Conservation (phyloP, 2,113 vertebrate genomes). For the Neofelis nebulosa region DNA sequence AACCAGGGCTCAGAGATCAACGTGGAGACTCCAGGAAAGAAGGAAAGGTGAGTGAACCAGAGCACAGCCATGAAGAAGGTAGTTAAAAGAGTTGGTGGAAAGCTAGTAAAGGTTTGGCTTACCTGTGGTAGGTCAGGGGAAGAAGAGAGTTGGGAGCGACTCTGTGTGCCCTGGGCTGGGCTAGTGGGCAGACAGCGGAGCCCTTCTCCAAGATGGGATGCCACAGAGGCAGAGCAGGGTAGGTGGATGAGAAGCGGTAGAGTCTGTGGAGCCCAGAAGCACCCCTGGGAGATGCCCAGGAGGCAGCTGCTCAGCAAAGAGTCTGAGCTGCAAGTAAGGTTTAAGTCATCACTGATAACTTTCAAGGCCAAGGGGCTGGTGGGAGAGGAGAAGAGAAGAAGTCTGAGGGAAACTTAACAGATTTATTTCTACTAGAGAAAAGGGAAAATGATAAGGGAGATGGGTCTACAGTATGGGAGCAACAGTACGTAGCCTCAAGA, state of each 20-base stretch:
- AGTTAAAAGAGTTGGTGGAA: background rate
- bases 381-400: background rate
- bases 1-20: background rate
- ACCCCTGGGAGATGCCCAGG: background rate
- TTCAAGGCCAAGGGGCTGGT: background rate
- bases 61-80: background rate
- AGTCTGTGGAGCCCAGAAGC: background rate
- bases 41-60: background rate
- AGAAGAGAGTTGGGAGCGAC: background rate
- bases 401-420: background rate
- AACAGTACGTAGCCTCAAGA: background rate
- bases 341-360: background rate
- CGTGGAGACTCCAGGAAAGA: background rate
- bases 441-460: background rate
- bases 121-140: background rate
- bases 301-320: background rate
- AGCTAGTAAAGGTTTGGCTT: background rate
- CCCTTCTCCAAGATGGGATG: background rate
- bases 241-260: background rate
- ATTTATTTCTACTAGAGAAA: background rate
- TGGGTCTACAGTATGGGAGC: background rate
- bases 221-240: accelerated
- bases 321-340: background rate
- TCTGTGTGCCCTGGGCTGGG: background rate
- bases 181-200: background rate